Conservation (phyloP, 2,888 invertebrate species). For the Nesidiocoris tenuis region DNA sequence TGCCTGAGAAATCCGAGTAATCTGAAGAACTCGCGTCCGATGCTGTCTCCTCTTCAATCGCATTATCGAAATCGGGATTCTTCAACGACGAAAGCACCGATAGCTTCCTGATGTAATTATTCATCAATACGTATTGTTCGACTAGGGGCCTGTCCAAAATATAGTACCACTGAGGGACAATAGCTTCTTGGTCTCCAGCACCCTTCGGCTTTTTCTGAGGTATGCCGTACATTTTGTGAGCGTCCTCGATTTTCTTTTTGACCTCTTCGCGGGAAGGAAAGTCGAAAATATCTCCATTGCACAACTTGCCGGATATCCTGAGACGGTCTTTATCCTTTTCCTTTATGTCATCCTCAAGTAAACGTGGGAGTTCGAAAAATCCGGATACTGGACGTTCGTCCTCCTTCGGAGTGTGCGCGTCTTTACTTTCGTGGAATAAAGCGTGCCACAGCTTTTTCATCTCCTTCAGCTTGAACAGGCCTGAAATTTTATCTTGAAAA, state of each 20-base stretch:
- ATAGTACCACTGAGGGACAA: slow-evolving; percentile 13
- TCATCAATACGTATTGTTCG: slow-evolving; percentile 42
- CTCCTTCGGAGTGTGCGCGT: no score
- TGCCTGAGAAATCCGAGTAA: slow-evolving; percentile 5
- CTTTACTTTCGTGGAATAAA: no score
- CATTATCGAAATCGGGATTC: not conserved
- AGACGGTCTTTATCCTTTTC: slow-evolving; percentile 19
- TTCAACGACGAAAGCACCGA: slow-evolving; percentile 11
- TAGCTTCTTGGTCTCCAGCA: not conserved
- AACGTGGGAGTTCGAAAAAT: not conserved
- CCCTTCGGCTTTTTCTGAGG: not conserved
- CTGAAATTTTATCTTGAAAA: no score
- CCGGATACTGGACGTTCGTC: not conserved
- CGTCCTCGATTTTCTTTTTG: slow-evolving; percentile 22
- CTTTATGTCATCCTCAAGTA: not conserved
- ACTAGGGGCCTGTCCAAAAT: slow-evolving; percentile 40
- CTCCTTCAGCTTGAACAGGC: no score
- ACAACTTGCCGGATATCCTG: slow-evolving; percentile 6
- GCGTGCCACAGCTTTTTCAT: no score
- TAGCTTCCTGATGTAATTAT: slow-evolving; percentile 26
- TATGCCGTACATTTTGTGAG: slow-evolving; percentile 33
- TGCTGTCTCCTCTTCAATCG: slow-evolving; percentile 9
- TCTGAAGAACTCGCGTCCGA: slow-evolving; percentile 18
- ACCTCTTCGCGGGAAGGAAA: slow-evolving; percentile 24
- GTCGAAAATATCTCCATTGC: not conserved